Percentiles rank a stretch among this genome's conserved stretches.
Conservation (phyloP, 2,113 vertebrate genomes). For the Pelobates fuscus region DNA sequence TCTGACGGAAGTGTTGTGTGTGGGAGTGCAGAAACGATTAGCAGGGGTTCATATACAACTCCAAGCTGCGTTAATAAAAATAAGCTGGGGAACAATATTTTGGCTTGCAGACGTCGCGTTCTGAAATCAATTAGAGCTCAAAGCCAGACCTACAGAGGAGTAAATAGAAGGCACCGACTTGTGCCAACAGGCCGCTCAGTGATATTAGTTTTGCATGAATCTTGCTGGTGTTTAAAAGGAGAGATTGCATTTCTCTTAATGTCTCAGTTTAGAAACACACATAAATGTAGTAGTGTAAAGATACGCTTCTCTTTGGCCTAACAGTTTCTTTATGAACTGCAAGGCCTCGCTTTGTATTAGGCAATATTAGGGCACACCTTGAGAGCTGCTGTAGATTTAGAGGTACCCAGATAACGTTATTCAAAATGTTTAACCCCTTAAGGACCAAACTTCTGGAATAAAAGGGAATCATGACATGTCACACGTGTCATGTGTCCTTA, state of each 20-base stretch:
- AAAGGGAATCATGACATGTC: no score
- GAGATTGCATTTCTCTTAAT: neutral
- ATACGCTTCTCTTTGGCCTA: no score
- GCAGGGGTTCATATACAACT: slow-evolving; percentile 31
- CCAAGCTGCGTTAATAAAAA: slow-evolving; percentile 38
- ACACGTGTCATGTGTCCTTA: no score
- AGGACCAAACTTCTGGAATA: no score
- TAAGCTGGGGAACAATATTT: slow-evolving; percentile 39
- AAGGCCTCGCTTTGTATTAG: no score
- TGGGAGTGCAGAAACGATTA: slow-evolving; percentile 21
- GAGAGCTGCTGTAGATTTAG: no score
- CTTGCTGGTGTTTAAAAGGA: neutral
- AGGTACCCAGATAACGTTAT: no score
- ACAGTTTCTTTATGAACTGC: no score
- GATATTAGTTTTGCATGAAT: neutral
- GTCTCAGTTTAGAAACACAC: no score
- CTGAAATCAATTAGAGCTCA: slow-evolving; percentile 43
- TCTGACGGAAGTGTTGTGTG: slow-evolving; percentile 39
- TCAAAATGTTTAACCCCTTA: no score
- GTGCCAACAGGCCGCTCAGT: slow-evolving; percentile 2
- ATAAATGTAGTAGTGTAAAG: no score
- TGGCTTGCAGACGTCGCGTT: slow-evolving; percentile 24
- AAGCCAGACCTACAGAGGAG: slow-evolving; percentile 47
- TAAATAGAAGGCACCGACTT: neutral
- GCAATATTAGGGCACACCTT: no score